phyloP scores from a whole-genome alignment of 2,797 vertebrate species.

The Babyrousa celebensis region DNA sequence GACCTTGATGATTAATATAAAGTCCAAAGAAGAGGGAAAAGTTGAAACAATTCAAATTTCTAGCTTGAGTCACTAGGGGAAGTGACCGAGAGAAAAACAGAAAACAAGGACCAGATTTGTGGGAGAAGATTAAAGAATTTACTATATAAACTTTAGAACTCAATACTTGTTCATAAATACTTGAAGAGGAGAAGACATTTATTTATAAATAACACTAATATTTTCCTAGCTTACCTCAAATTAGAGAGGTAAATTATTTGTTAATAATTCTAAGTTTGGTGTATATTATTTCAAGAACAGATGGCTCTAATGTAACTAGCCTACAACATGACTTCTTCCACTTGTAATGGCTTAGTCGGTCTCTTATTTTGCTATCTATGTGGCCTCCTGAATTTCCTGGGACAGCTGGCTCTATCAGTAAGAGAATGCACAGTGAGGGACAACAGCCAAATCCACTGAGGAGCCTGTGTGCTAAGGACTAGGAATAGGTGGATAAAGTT shows the following conservation, averaged over 20 bases:
- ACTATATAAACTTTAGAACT: neutral
- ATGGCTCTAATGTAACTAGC: neutral
- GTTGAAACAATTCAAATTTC: neutral
- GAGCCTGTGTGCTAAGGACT: neutral
- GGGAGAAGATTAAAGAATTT: neutral
- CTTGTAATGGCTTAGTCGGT: neutral
- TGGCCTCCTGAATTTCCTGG: neutral
- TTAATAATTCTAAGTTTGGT: constrained; percentile 13
- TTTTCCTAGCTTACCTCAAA: constrained; percentile 49
- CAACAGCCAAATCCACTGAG: neutral
- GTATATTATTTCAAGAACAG: constrained; percentile 15
- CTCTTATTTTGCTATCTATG: constrained; percentile 11
- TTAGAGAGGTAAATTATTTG: constrained; percentile 52
- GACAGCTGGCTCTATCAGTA: constrained; percentile 2
- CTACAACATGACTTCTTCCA: neutral
- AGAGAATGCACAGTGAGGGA: neutral
- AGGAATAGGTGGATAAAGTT: neutral
- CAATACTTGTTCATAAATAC: constrained; percentile 14
- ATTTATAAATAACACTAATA: constrained; percentile 31
- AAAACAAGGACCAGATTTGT: neutral
- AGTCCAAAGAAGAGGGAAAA: neutral
- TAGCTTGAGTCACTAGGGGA: neutral
- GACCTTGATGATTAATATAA: neutral
- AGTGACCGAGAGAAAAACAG: neutral
- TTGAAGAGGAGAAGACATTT: neutral